Percentiles rank a stretch among this genome's conserved stretches.
These are phyloP conservation scores for Gila robusta DNA, from an alignment of 2,797 vertebrate species.

Conservation along the genomic window DNA sequence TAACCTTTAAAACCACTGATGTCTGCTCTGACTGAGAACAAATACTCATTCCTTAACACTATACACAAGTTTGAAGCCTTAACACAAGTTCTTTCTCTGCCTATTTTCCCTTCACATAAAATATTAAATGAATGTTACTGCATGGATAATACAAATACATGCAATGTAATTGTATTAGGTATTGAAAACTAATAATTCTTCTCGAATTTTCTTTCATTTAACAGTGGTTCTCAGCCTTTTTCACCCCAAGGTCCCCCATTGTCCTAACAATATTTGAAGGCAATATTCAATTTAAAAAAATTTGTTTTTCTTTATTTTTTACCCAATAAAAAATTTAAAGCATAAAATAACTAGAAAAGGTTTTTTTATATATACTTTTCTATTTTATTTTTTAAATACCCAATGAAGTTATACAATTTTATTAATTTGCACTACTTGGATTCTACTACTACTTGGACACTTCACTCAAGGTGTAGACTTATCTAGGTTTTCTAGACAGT, in stretches of 20 bases:
- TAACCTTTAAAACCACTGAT: slow-evolving; percentile 43
- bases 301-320: too few species aligned
- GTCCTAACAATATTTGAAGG: background rate
- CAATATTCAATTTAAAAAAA: background rate
- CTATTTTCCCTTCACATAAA: background rate
- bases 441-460: too few species aligned
- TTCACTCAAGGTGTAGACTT: too few species aligned
- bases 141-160: background rate
- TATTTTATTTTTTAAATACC: too few species aligned
- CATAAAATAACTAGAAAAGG: too few species aligned
- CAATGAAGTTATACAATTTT: background rate
- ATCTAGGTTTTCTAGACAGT: too few species aligned
- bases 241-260: background rate
- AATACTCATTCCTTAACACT: background rate
- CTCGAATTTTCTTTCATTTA: background rate
- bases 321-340: too few species aligned
- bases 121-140: background rate
- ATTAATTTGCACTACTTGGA: too few species aligned
- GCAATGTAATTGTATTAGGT: background rate
- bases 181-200: background rate
- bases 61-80: background rate
- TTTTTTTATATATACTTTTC: too few species aligned
- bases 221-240: background rate
- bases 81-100: background rate
- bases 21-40: slow-evolving; percentile 19